Evolutionary conservation across 2,888 invertebrate genomes (phyloP).

Genomic region (Colostygia pectinataria): DNA sequence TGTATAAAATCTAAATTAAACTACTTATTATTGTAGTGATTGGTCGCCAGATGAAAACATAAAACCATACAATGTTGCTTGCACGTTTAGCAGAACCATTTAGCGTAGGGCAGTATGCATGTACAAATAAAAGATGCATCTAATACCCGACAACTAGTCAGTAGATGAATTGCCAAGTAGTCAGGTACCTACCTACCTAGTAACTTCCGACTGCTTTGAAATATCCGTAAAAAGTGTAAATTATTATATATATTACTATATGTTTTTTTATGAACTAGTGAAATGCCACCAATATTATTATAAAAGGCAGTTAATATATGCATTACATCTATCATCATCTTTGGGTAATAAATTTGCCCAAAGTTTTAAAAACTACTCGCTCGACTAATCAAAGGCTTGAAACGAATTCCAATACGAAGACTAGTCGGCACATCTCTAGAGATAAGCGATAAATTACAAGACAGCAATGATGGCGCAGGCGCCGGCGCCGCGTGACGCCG

Average conservation of each 20-base stretch:
- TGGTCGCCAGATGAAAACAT: constrained; percentile 38
- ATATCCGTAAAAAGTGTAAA: no score
- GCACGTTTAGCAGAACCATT: constrained; percentile 35
- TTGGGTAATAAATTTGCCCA: no score
- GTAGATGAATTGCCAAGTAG: no score
- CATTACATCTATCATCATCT: no score
- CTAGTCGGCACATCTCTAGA: background rate
- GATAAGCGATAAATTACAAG: constrained; percentile 55
- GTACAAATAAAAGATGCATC: constrained; percentile 69
- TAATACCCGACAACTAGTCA: background rate
- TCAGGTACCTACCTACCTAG: no score
- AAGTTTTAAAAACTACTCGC: no score
- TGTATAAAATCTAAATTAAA: background rate
- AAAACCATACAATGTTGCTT: constrained; percentile 44
- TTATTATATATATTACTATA: no score
- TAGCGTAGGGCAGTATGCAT: constrained; percentile 55
- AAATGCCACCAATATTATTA: no score
- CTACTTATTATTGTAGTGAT: constrained; percentile 20
- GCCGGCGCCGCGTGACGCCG: constrained; percentile 69
- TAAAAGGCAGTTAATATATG: no score
- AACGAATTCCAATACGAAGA: background rate
- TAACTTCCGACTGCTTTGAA: no score
- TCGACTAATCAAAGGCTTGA: no score
- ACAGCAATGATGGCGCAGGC: constrained; percentile 27
- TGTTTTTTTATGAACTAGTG: no score